Conservation (phyloP, 2,113 vertebrate species). For the Tychaedon coryphoeus region DNA sequence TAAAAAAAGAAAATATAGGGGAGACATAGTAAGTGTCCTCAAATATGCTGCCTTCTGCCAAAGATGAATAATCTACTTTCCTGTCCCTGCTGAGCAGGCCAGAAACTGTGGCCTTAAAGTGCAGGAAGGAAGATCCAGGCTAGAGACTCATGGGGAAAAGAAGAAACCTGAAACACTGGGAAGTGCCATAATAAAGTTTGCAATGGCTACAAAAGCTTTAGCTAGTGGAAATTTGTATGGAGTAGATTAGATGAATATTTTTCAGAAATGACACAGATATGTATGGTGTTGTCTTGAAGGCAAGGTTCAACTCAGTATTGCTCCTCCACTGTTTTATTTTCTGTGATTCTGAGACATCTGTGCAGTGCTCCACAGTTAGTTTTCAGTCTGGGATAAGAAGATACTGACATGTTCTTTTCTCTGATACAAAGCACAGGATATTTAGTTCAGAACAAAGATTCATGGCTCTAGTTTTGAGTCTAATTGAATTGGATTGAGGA, state of each 20-base stretch:
- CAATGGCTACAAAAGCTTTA: background rate
- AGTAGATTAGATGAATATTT: background rate
- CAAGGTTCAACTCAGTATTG: background rate
- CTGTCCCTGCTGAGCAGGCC: background rate
- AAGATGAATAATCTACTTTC: background rate
- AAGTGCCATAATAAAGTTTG: background rate
- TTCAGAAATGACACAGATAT: background rate
- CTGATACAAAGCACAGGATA: background rate
- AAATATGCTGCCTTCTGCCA: background rate
- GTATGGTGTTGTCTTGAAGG: background rate
- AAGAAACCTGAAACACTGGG: background rate
- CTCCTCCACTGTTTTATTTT: background rate
- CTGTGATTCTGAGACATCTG: background rate
- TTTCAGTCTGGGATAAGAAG: background rate
- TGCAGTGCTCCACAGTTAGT: background rate
- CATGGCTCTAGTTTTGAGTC: background rate
- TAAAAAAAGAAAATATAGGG: background rate
- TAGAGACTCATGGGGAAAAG: accelerated
- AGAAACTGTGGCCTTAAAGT: background rate
- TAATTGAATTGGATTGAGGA: background rate
- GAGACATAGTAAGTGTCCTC: background rate
- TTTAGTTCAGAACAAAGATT: background rate
- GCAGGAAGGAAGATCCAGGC: background rate
- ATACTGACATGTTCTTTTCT: background rate
- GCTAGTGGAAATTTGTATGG: background rate